These are phyloP conservation scores for Junco hyemalis DNA, from an alignment of 2,113 vertebrate genomes.

Conservation along the genomic window DNA sequence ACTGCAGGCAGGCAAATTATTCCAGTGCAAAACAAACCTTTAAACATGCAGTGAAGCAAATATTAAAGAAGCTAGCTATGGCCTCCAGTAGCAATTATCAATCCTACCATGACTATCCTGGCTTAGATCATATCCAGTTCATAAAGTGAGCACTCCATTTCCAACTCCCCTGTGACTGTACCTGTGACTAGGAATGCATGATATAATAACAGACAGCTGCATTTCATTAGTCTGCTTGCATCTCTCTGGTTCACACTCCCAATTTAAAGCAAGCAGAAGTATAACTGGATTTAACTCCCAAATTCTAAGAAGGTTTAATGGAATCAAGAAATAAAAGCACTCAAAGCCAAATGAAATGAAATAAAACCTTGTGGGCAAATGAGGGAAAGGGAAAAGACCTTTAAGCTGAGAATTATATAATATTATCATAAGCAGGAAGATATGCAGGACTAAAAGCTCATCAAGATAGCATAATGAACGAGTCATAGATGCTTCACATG, in stretches of 20 bases:
- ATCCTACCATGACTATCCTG: neutral
- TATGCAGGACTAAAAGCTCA: neutral
- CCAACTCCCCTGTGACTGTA: neutral
- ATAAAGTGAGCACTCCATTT: neutral
- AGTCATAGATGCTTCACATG: neutral
- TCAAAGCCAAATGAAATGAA: neutral
- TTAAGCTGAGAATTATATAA: neutral
- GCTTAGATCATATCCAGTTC: constrained; percentile 1
- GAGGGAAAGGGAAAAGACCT: neutral
- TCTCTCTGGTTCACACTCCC: neutral
- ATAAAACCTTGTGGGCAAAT: neutral
- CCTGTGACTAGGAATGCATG: neutral
- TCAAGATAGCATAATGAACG: neutral
- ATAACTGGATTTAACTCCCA: neutral
- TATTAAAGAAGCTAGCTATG: neutral
- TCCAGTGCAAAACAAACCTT: constrained; percentile 21
- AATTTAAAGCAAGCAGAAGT: neutral
- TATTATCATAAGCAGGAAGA: neutral
- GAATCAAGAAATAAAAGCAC: neutral
- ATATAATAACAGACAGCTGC: neutral
- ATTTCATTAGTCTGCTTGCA: neutral
- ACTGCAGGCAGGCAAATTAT: constrained; percentile 45
- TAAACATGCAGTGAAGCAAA: constrained; percentile 41
- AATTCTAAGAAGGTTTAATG: neutral
- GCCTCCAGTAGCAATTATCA: constrained; percentile 52